Base-by-base conservation (phyloP, 2,797 vertebrate genomes). In the Amblyraja radiata region DNA sequence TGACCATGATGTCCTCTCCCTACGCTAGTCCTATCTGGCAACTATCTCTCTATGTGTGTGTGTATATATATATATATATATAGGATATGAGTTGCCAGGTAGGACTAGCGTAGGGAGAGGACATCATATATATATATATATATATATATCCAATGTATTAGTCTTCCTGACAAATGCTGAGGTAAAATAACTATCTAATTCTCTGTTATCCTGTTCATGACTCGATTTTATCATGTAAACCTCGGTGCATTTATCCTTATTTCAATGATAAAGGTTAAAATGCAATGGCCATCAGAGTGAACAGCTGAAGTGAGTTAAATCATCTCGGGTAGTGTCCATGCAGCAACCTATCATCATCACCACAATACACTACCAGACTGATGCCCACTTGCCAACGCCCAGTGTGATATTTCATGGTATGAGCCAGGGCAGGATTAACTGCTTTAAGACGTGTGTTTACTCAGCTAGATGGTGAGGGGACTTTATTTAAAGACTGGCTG, bases 381-480 rank as follows among this genome's bases (percentile, higher is more conserved):
- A 58, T 65, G 83, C 83, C 84, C 65, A 88, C 65, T 88, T 88
- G 84, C 84, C 63, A 88, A 68, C n/a, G 61, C 61, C 84, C 83
- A 86, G 83, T 61, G 23, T 86, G 83, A 86, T 86, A 58, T 28
- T 88, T 36, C 16, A 88, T 16, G 36, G 63, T 65, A 88, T 68
- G 84, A 88, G 63, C 84, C 63, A 68, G n/a, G n/a, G 84, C 84
- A 88, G 83, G 68, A 88, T 36, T 88, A 88, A 63, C 65, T 68
- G 84, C 84, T 88, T 68, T 68, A 68, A 68, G 84, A 21, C 32
- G 36, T 68, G 25, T 86, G 63, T 88, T 88, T 88, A 68, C 84
- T 68, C 32, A 32, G 32, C 84, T 88, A n/a, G 65, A 68, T 68
- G 63, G 63, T 68, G 65, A 88, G 16, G 68, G n/a, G 84, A 88